Conservation (phyloP, 2,113 vertebrate species). For the Gavia stellata region DNA sequence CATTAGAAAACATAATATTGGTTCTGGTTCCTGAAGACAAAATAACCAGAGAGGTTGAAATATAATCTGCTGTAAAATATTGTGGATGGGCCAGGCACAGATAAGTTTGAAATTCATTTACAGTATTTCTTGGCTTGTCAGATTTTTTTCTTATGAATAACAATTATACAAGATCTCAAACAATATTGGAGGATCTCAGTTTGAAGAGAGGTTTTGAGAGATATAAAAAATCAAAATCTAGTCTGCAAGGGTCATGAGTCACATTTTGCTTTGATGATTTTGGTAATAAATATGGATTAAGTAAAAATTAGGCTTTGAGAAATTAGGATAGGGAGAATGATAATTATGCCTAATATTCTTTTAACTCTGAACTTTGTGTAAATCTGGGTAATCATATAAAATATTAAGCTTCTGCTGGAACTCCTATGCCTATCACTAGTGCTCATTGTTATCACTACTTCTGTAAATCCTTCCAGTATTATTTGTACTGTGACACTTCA, state of each 20-base stretch:
- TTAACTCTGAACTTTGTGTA: background rate
- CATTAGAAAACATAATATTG: constrained; percentile 37
- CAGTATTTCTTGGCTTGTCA: constrained; percentile 39
- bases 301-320: background rate
- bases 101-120: constrained; percentile 54
- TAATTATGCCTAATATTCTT: background rate
- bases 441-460: background rate
- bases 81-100: background rate
- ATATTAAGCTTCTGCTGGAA: background rate
- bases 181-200: background rate
- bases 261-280: background rate
- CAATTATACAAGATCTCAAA: constrained; percentile 29
- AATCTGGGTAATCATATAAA: background rate
- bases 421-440: background rate
- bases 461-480: background rate
- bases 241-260: background rate
- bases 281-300: background rate
- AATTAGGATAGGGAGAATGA: background rate
- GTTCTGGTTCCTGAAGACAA: background rate
- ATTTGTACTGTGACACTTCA: background rate
- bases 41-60: background rate
- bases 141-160: constrained; percentile 26
- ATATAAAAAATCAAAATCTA: constrained; percentile 17
- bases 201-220: background rate
- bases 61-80: background rate